Evolutionary conservation across 1,140 invertebrate species (phyloP), one percentile per base, ranked within the genome.

Genomic region (Drosophila baimaii): DNA sequence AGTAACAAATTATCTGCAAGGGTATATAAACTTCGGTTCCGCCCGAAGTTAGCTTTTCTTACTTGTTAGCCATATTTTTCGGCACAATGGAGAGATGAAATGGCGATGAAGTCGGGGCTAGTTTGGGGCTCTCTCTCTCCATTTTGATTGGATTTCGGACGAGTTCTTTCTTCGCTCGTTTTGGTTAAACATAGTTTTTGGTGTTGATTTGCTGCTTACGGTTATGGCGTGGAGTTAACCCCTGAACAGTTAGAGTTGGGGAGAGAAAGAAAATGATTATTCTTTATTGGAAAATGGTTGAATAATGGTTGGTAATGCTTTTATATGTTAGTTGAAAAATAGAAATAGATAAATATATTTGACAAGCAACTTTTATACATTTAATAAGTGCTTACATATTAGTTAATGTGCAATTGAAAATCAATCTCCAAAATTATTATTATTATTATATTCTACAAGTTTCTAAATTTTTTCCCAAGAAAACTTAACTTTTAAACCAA

Each of bases 111-210:
- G 51, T 41, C 49, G 51, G 17, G 51, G 27, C 41, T 62, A 39
- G 62, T 74, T 68, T 47, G 31, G 31, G 25, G 10, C 47, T 51
- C 44, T 46, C 29, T 52, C 66, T 70, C 49, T 43, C 29, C 44
- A 57, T 63, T 89, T 85, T 86, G 85, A 89, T 89, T 89, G 84
- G 77, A 76, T 79, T 89, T 86, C 33, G 29, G 62, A 54, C 49
- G 51, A 80, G 64, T 43, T 71, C 23, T 64, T 55, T 25, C 19
- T 25, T 19, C 9, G 41, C 47, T 25, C 19, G 37, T 46, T 71
- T 54, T 51, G 46, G 13, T 35, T 35, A 54, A 54, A 37, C 31
- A 54, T 44, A 31, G 35, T 52, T 73, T 73, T 35, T 51, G 59
- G 31, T 47, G 57, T 55, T 43, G 54, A 65, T 66, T 65, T 68